Base-by-base conservation (phyloP, 2,113 vertebrate genomes). In the Eretmochelys imbricata region DNA sequence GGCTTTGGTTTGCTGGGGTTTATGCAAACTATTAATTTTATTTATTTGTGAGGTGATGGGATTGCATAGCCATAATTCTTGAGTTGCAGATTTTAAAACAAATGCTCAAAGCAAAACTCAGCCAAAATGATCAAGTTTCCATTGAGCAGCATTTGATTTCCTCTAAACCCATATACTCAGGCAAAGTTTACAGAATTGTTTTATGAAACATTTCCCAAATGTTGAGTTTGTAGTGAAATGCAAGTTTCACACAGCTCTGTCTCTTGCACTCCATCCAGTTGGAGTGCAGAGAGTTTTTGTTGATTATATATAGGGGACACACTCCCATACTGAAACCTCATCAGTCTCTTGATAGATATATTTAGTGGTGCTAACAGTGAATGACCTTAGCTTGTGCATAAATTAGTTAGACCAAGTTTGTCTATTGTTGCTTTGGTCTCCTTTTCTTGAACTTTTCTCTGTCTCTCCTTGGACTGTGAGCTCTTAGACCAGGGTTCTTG, bases 141-240 rank as follows among this genome's bases (percentile, higher is more conserved):
- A 80, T 80, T 78, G 11, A 78, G 42, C 19, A 3, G 38, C 22
- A 76, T 24, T 25, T 25, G 27, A 50, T 83, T 91, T 62, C 62
- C 19, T 8, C 11, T 0, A 0, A 72, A 46, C 42, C 84, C 84
- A 31, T 27, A 0, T 0, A 65, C 46, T 54, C 3, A 35, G 27
- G 10, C 27, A 69, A 90, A 6, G 42, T 81, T 4, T 76, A n/a
- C 49, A 93, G 38, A 53, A 78, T 1, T 17, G 3, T 17, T 81
- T 2, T 11, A 72, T 8, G 13, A 80, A 59, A 48, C 24, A 78
- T 25, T 48, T 11, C 75, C 42, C 42, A 46, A 48, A 78, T 48
- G 25, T 78, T 78, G 75, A 48, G 42, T 78, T 48, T 46, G 72
- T 48, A 48, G 38, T 48, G 75, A 76, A 38, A 78, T 27, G 13